Percentiles rank a stretch among this genome's conserved stretches.
These are phyloP conservation scores for Trinectes maculatus DNA, from an alignment of 2,113 vertebrate species.

Conservation along the genomic window DNA sequence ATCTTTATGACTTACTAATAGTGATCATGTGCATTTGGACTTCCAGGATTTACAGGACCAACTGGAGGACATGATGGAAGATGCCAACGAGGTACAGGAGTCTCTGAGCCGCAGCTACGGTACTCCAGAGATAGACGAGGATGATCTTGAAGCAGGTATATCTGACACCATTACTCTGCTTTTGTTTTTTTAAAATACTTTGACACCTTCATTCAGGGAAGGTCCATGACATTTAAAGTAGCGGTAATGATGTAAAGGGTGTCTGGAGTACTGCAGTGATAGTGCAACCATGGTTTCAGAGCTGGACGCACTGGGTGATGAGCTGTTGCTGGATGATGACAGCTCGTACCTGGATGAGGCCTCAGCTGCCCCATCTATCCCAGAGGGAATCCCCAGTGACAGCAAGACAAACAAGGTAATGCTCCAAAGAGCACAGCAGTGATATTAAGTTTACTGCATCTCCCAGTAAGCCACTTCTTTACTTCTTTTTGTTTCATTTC, in stretches of 20 bases:
- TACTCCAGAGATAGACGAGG: slow-evolving; percentile 96
- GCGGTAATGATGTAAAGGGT: background rate
- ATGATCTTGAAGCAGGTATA: slow-evolving; percentile 94
- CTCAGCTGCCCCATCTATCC: slow-evolving; percentile 90
- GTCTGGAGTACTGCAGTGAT: background rate
- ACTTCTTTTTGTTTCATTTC: too few species aligned
- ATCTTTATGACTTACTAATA: too few species aligned
- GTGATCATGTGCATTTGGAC: slow-evolving; percentile 7
- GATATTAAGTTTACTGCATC: too few species aligned
- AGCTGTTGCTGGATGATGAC: slow-evolving; percentile 95
- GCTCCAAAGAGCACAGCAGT: background rate
- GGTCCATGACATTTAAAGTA: background rate
- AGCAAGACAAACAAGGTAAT: slow-evolving; percentile 93
- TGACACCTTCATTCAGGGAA: background rate
- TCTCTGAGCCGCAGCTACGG: slow-evolving; percentile 95
- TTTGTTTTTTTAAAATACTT: background rate
- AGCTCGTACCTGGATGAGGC: slow-evolving; percentile 96
- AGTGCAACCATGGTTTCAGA: slow-evolving; percentile 80
- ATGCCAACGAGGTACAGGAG: slow-evolving; percentile 94
- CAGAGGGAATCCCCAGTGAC: slow-evolving; percentile 92
- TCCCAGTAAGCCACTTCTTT: too few species aligned
- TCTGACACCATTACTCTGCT: background rate
- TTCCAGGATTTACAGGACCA: slow-evolving; percentile 95
- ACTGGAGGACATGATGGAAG: slow-evolving; percentile 99
- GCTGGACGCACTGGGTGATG: slow-evolving; percentile 94